phyloP scores from a whole-genome alignment of 2,888 invertebrate genomes.

The Drosophila recens region DNA sequence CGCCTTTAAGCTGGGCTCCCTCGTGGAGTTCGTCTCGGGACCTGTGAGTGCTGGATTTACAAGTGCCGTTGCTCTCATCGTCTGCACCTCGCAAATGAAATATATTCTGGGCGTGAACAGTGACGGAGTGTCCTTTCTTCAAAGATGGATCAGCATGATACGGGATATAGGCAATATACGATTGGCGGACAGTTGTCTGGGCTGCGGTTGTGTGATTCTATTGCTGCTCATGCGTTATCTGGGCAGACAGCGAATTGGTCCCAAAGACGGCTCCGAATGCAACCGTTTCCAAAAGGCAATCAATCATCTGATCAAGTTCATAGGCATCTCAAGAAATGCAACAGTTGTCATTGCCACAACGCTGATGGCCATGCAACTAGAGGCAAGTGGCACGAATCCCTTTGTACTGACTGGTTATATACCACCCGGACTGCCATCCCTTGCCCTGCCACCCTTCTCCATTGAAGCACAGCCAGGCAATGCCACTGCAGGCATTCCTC shows the following conservation, averaged over 20 bases:
- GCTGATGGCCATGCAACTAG: conserved; percentile 88
- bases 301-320: conserved; percentile 89
- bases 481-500: conserved; percentile 66
- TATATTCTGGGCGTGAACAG: conserved; percentile 91
- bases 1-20: conserved; percentile 92
- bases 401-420: conserved; percentile 90
- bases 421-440: conserved; percentile 90
- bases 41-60: conserved; percentile 96
- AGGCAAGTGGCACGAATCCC: conserved; percentile 85
- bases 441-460: conserved; percentile 89
- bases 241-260: conserved; percentile 88
- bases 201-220: conserved; percentile 90
- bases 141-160: conserved; percentile 91
- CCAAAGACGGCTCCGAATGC: conserved; percentile 85
- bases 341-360: conserved; percentile 91
- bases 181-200: conserved; percentile 91
- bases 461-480: conserved; percentile 84
- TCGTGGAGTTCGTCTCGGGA: conserved; percentile 95
- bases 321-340: conserved; percentile 93
- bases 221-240: conserved; percentile 91
- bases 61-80: conserved; percentile 94
- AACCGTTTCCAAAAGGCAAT: conserved; percentile 86
- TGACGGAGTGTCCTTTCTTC: conserved; percentile 90
- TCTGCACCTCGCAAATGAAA: conserved; percentile 94
- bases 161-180: conserved; percentile 88